Evolutionary conservation across 2,797 vertebrate species (phyloP), one percentile per base, ranked within the genome.

Genomic region (Myotis pilosus): DNA sequence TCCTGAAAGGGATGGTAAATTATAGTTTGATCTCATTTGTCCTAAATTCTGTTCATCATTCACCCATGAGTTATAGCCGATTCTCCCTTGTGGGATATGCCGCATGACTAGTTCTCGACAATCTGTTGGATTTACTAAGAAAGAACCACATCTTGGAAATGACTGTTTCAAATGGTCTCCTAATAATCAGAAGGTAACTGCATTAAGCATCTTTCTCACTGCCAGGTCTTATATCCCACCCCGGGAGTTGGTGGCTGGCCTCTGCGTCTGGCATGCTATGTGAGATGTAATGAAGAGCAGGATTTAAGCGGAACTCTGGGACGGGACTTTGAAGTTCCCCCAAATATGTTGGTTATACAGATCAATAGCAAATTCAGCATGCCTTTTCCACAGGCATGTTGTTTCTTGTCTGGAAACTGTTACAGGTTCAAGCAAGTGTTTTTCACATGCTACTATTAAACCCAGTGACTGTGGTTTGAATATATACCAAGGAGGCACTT

Each of bases 1-100:
- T 80, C 53, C 15, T 36, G 38, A 95, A 79, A 88, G 38, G 66
- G 86, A 64, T 84, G 62, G 23, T 75, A 83, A 96, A 95, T 93
- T 95, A 86, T 2, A 90, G 51, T 68, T 95, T 89, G 72, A 89
- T 94, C 72, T 95, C 62, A 87, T 96, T 96, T 97, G 10, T 91
- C 49, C 49, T 83, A 72, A 95, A 51, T 88, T 94, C 64, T 89
- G 22, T 36, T 86, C 53, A 79, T 95, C 49, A 74, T 53, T 84
- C 82, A 72, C 53, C 55, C 16, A 25, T 51, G 55, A 91, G 13
- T 91, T 85, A 80, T 68, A 36, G 55, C 33, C 75, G 36, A 96
- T 25, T 94, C 76, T 94, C 33, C 19, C 53, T 83, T 69, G 1
- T 69, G 11, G 96, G 41, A 87, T 72, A 44, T 36, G 2, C 69